Percentiles rank a stretch among this genome's conserved stretches.
phyloP scores from a whole-genome alignment of 2,797 vertebrate genomes.

The Acanthopagrus latus region DNA sequence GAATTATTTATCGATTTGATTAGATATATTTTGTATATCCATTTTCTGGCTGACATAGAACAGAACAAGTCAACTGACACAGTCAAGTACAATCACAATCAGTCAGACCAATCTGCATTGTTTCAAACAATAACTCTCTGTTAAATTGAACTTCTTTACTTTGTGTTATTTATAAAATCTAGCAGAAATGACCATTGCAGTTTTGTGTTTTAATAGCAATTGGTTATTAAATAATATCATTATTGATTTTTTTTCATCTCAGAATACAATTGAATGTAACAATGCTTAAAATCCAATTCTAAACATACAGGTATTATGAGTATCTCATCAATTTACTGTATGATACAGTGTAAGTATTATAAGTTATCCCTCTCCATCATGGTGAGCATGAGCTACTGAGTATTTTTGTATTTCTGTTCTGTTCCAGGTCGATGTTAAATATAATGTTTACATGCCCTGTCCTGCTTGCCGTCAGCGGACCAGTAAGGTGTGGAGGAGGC shows the following conservation, averaged over 20 bases:
- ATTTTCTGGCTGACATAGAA: not conserved
- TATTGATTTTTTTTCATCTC: not conserved
- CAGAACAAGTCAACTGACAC: not conserved
- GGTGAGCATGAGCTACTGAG: not conserved
- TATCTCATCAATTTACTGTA: not conserved
- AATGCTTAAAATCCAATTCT: not conserved
- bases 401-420: no score
- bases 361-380: not conserved
- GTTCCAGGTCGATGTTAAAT: constrained; percentile 17
- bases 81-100: not conserved
- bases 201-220: not conserved
- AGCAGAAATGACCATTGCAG: not conserved
- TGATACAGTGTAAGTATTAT: not conserved
- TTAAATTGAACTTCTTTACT: not conserved
- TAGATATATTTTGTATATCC: no score
- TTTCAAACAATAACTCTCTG: not conserved
- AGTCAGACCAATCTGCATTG: not conserved
- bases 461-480: not conserved
- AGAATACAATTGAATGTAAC: not conserved
- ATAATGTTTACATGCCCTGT: constrained; percentile 14
- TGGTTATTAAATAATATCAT: not conserved
- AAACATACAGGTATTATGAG: not conserved
- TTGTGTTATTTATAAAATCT: not conserved
- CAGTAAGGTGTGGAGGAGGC: constrained; percentile 27
- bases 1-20: no score